Base-by-base conservation (phyloP, 2,113 vertebrate species). In the Desmodus rotundus region DNA sequence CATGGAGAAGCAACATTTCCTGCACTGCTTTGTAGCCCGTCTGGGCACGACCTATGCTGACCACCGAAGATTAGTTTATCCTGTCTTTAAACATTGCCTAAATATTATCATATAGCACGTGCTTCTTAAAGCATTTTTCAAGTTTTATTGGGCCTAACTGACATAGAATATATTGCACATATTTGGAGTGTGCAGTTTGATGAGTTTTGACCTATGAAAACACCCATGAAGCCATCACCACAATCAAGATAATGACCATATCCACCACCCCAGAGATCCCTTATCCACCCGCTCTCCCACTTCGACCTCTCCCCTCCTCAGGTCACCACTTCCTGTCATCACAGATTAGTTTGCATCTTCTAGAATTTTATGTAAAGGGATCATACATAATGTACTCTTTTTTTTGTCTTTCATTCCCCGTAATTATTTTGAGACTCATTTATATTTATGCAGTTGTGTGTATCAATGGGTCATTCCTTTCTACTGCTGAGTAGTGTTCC, bases 241-340 rank as follows among this genome's bases (percentile, higher is more conserved):
- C 83, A 63, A 86, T 95, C 73, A 89, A 77, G 90, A 72, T 91
- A 96, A 93, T 95, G 83, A 93, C 43, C 33, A n/a, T 72, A 65
- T 8, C 50, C 80, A 80, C 83, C 28, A 2, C 31, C 73, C n/a
- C n/a, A 17, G 76, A 89, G 68, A 77, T 80, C 84, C 13, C 83
- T 81, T 26, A 16, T 67, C 78, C 47, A 36, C 15, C 12, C 24
- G 78, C 28, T 67, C 61, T 47, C 33, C 43, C 36, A 22, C 2
- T 15, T 43, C n/a, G 11, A 16, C 15, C 36, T 54, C 19, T 22
- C 12, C 24, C 56, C 13, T 78, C 91, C 47, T 7, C 24, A 61
- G 91, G 93, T 63, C 74, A 87, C 61, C 47, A 19, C 13, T 73
- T 87, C 47, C 94, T 96, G 96, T 72, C 94, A 83, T 33, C 68